Base-by-base conservation (phyloP, 2,113 vertebrate genomes). In the Physeter macrocephalus region DNA sequence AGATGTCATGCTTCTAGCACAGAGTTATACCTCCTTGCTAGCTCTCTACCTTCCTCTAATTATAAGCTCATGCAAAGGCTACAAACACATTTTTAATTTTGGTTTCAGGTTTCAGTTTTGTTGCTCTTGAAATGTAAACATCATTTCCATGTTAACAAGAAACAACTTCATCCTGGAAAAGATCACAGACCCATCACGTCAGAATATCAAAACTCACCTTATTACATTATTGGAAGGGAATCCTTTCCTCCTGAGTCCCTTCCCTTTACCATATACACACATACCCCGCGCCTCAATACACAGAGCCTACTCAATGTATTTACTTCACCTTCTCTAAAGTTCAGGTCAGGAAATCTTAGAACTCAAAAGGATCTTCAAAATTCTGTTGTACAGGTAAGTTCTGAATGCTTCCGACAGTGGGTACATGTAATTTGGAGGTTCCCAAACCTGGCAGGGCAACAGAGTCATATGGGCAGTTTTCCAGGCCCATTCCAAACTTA, bases 41-140 rank as follows among this genome's bases (percentile, higher is more conserved):
- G 93, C 20, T 49, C 77, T 74, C 72, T 18, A 18, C n/a, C 54
- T 66, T 49, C 66, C 39, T 94, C 46, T 88, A 94, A 93, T 91
- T 66, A 95, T 5, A 88, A 91, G 54, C 39, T 92, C 80, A n/a
- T 29, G 69, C 27, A 25, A 23, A 86, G 36, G 31, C 12, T 34
- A 86, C 14, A 85, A 25, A 88, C 64, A 83, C 25, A 67, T 66
- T 57, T 91, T 77, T 34, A 78, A 83, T 39, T 92, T 69, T 75
- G 52, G 49, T 52, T 87, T 93, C 69, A 84, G 54, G 85, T 80
- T 86, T 93, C 75, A 90, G 89, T 81, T 80, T 83, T 96, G 78
- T 74, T 82, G 93, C 41, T 84, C 74, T 52, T 90, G 72, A 88
- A 90, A 91, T 25, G 12, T 14, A 87, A 43, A 80, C 17, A 72